Percentiles rank a stretch among this genome's conserved stretches.
Evolutionary conservation across 2,113 vertebrate genomes (phyloP).

Genomic region (Ailurus styani): DNA sequence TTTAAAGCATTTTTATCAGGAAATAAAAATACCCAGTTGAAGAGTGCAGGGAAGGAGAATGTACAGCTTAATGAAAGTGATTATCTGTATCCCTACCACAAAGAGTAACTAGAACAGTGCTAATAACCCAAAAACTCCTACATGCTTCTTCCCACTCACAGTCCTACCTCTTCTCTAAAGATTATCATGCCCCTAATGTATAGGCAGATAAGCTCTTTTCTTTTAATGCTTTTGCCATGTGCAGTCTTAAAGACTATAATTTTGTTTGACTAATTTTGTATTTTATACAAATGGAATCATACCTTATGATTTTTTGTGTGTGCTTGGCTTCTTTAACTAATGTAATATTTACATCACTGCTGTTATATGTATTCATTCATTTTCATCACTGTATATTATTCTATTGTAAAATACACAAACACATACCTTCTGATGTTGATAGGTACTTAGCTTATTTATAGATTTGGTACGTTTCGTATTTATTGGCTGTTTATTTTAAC

Average conservation of each 20-base stretch:
- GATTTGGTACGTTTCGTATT: background rate
- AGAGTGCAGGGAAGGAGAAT: background rate
- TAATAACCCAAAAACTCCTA: background rate
- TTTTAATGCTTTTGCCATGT: background rate
- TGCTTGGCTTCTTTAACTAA: background rate
- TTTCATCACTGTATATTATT: background rate
- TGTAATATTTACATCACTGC: background rate
- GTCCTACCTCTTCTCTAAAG: background rate
- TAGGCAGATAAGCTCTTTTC: background rate
- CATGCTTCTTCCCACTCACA: background rate
- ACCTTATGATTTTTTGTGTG: background rate
- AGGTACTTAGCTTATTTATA: background rate
- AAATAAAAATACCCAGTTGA: background rate
- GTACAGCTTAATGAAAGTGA: background rate
- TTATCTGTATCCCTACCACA: background rate
- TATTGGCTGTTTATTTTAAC: background rate
- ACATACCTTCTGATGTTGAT: background rate
- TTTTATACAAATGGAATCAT: background rate
- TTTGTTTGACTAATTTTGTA: background rate
- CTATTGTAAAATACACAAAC: background rate
- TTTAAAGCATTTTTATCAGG: background rate
- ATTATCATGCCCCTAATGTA: background rate
- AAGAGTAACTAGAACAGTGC: background rate
- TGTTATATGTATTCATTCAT: background rate
- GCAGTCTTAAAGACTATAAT: background rate